A percentile compares a stretch with the other conserved stretches of the same genome.
phyloP scores from a whole-genome alignment of 35 echinoderm and acorn worm species.

The Holothuria glaberrima region DNA sequence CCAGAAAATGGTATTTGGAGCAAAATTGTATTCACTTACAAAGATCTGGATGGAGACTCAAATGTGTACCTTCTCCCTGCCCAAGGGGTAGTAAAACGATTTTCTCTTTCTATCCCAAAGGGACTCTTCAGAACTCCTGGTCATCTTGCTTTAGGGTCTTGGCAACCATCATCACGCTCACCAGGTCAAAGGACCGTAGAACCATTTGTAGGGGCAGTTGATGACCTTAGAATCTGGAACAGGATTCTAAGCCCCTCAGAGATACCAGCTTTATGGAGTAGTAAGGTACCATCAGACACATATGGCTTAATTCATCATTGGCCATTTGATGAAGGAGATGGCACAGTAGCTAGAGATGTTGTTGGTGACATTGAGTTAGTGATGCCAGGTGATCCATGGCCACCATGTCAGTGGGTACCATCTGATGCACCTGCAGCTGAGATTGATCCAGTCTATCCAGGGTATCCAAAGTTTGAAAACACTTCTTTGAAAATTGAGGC shows the following conservation, averaged over 20 bases:
- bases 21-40: slow-evolving; percentile 74
- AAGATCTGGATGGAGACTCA: slow-evolving; percentile 48
- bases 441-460: background rate
- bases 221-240: slow-evolving; percentile 90
- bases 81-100: slow-evolving; percentile 39
- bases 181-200: slow-evolving; percentile 56
- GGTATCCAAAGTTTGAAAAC: slow-evolving; percentile 56
- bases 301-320: slow-evolving; percentile 59
- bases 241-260: slow-evolving; percentile 69
- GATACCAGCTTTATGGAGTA: slow-evolving; percentile 70
- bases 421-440: slow-evolving; percentile 72
- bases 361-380: slow-evolving; percentile 38
- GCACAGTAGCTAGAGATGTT: slow-evolving; percentile 56
- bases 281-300: slow-evolving; percentile 22
- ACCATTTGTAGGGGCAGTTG: slow-evolving; percentile 66
- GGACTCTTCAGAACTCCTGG: slow-evolving; percentile 67
- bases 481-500: slow-evolving; percentile 28
- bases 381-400: slow-evolving; percentile 77
- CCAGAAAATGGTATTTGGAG: slow-evolving; percentile 66
- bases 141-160: slow-evolving; percentile 79
- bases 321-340: slow-evolving; percentile 91
- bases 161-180: slow-evolving; percentile 63
- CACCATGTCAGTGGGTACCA: slow-evolving; percentile 68
- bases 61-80: slow-evolving; percentile 70
- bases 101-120: slow-evolving; percentile 13